Evolutionary conservation across 37 sponge, comb jelly and placozoan genomes (phyloP).

Genomic region (Amphimedon queenslandica): DNA sequence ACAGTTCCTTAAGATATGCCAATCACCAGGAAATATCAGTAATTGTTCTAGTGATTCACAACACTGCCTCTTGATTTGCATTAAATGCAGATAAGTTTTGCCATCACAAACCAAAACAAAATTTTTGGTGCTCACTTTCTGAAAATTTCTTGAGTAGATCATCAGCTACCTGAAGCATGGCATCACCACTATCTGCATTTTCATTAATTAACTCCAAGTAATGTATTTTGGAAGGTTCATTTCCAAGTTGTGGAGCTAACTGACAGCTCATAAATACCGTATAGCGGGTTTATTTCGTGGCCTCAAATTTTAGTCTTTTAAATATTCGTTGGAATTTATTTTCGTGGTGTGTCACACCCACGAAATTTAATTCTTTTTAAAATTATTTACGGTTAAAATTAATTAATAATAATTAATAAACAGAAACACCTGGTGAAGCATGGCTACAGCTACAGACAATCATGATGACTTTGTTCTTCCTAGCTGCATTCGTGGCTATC

Average conservation of each 20-base stretch:
- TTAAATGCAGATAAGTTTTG: constrained; percentile 30
- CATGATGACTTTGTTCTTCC: too few relatives aligned
- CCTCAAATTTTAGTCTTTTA: too few relatives aligned
- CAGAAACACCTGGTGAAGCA: too few relatives aligned
- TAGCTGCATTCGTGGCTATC: too few relatives aligned
- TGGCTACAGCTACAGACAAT: too few relatives aligned
- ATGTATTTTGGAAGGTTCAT: neutral
- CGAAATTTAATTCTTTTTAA: too few relatives aligned
- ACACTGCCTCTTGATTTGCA: constrained; percentile 16
- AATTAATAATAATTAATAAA: too few relatives aligned
- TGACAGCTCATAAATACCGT: neutral
- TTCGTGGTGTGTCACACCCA: too few relatives aligned
- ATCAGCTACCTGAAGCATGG: constrained; percentile 14
- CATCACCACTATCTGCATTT: too few relatives aligned
- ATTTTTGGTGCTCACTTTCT: neutral
- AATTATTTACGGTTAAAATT: too few relatives aligned
- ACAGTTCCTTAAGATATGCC: constrained; percentile 10
- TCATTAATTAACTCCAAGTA: constrained; percentile 5
- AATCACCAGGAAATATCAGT: constrained; percentile 14
- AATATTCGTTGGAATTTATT: too few relatives aligned
- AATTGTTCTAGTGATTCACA: neutral
- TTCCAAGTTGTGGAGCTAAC: neutral
- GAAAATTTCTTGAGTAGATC: constrained; percentile 8
- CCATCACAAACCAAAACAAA: constrained; percentile 26
- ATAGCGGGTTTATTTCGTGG: too few relatives aligned